Conservation (phyloP, 2,888 invertebrate species). For the Pyrochroa serraticornis region DNA sequence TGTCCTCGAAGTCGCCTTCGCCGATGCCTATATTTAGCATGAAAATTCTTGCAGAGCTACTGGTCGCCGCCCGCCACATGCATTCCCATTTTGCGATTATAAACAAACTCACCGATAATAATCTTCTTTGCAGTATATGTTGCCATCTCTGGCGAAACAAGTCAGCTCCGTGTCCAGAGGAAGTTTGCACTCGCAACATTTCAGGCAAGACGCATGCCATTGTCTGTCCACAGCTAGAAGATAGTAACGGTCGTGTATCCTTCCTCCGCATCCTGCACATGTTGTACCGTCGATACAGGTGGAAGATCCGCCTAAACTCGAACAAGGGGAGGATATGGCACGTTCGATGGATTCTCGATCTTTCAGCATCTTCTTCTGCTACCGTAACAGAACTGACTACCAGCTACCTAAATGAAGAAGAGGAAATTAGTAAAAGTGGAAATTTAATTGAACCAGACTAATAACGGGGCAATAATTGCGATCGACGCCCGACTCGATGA, state of each 20-base stretch:
- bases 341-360: slow-evolving; percentile 67
- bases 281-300: slow-evolving; percentile 50
- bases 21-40: too few relatives aligned
- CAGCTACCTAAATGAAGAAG: slow-evolving; percentile 10
- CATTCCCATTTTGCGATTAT: not conserved
- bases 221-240: slow-evolving; percentile 85
- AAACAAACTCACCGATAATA: slow-evolving; percentile 78
- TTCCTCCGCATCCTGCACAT: slow-evolving; percentile 69
- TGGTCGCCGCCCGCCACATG: slow-evolving; percentile 1
- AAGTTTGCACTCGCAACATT: slow-evolving; percentile 84
- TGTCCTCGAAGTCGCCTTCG: too few relatives aligned
- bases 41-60: not conserved
- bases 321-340: slow-evolving; percentile 57
- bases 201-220: slow-evolving; percentile 87
- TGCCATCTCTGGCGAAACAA: slow-evolving; percentile 87
- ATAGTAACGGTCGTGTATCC: slow-evolving; percentile 70
- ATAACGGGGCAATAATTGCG: too few relatives aligned
- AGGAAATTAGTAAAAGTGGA: not conserved
- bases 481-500: too few relatives aligned
- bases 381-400: too few relatives aligned
- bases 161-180: slow-evolving; percentile 85
- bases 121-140: slow-evolving; percentile 93
- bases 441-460: too few relatives aligned
- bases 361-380: slow-evolving; percentile 64
- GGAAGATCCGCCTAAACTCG: slow-evolving; percentile 54